These are phyloP conservation scores for Eupithecia subumbrata DNA, from an alignment of 2,888 invertebrate genomes.

Conservation along the genomic window DNA sequence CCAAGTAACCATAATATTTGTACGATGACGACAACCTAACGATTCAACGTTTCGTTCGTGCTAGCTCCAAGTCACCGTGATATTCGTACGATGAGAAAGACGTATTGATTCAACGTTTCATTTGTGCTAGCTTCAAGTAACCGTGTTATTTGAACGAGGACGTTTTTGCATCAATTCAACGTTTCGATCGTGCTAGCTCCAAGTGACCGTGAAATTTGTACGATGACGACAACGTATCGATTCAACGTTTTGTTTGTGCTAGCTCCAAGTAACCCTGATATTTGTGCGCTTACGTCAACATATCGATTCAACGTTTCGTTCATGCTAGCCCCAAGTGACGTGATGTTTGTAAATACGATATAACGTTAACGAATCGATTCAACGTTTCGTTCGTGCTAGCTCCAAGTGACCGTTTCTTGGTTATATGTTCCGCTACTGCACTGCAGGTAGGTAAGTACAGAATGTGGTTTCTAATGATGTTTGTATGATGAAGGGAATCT, in stretches of 20 bases:
- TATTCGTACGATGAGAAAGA: not conserved
- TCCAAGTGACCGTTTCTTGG: slow-evolving; percentile 41
- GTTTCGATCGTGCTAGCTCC: no score
- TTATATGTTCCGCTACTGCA: slow-evolving; percentile 43
- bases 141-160: not conserved
- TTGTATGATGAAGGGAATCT: slow-evolving; percentile 17
- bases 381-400: not conserved
- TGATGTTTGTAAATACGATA: slow-evolving; percentile 19
- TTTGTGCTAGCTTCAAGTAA: not conserved
- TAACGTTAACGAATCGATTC: not conserved
- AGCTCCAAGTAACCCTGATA: not conserved
- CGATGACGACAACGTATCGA: not conserved
- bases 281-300: not conserved
- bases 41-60: no score
- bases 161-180: no score
- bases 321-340: slow-evolving; percentile 23
- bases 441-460: slow-evolving; percentile 18
- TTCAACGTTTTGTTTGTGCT: not conserved
- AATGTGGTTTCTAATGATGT: slow-evolving; percentile 38
- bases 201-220: no score
- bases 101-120: not conserved
- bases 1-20: no score
- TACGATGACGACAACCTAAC: no score
- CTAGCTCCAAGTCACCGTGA: no score
- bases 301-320: not conserved